Percentiles rank a stretch among this genome's conserved stretches.
Evolutionary conservation across 1,140 invertebrate species (phyloP).

Genomic region (Drosophila littoralis): DNA sequence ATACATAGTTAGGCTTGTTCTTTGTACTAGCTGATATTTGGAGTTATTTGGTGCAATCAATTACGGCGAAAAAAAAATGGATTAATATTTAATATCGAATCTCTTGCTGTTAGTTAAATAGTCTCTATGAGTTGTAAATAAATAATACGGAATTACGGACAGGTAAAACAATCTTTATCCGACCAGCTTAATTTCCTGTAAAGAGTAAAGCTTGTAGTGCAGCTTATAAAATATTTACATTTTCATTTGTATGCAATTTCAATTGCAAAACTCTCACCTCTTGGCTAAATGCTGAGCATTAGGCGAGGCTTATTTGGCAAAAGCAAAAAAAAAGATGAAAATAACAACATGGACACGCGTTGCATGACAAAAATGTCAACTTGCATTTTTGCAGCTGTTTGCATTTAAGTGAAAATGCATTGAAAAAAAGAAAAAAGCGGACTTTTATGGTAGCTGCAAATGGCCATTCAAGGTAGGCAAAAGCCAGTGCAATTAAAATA

Average conservation of each 20-base stretch:
- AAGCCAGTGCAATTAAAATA: conserved; percentile 10
- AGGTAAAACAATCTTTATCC: not conserved
- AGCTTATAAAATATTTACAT: conserved; percentile 30
- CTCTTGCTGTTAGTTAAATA: no score
- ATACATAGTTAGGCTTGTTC: no score
- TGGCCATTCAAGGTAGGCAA: conserved; percentile 44
- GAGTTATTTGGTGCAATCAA: no score
- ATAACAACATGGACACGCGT: conserved; percentile 22
- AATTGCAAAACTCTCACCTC: conserved; percentile 67
- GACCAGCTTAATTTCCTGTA: conserved; percentile 6
- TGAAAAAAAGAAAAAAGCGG: conserved; percentile 30
- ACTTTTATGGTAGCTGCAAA: conserved; percentile 56
- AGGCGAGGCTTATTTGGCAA: conserved; percentile 23
- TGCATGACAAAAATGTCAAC: conserved; percentile 34
- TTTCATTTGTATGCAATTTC: conserved; percentile 32
- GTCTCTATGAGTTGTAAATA: no score
- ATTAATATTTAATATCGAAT: no score
- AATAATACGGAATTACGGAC: no score
- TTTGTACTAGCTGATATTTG: no score
- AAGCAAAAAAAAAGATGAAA: conserved; percentile 23
- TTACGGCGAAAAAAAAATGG: no score
- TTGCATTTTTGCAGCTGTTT: conserved; percentile 39
- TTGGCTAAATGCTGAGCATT: conserved; percentile 11
- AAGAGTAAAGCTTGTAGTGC: conserved; percentile 16
- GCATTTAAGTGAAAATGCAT: conserved; percentile 69